Evolutionary conservation across 1,140 invertebrate genomes (phyloP), one percentile per base, ranked within the genome.

Genomic region (Stratiolaelaps scimitus): DNA sequence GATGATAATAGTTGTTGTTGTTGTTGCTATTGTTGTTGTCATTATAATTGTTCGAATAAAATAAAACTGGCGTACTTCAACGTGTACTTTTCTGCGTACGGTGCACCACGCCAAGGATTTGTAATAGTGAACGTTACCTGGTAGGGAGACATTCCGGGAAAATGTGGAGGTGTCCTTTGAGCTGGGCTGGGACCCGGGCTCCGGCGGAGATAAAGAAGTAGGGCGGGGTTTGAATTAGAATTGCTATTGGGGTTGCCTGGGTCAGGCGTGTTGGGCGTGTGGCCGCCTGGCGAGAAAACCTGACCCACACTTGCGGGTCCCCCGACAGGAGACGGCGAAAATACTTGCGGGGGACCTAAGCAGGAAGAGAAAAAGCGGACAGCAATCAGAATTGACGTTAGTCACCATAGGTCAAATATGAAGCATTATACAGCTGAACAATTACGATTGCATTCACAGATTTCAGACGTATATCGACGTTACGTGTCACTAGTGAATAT

Each of bases 301-400:
- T 26, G 34, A 40, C 34, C 34, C 17, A 60, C 20, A 60, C 53
- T 34, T 60, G 53, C 34, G 26, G 53, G 13, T n/a, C 13, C 20
- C 34, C 34, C 34, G 10, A 40, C 34, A 40, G 53, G 53, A 10
- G 53, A 26, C 20, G 53, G 53, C 53, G 53, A 60, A 34, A 60
- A 60, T 34, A 60, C 53, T 60, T 60, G 53, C 53, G 53, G 53
- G 13, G 53, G 53, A 60, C 53, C 53, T 60, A 34, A n/a, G 23
- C 6, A 19, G 26, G 17, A 17, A 26, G 34, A 60, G 10, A n/a
- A n/a, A n/a, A n/a, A n/a, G n/a, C n/a, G n/a, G n/a, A 17, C 15
- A 26, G 1, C 10, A 29, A 10, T 60, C 26, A 48, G 5, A 15
- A 48, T 48, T 28, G 4, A 15, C 47, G 47, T 23, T 20, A 6